Evolutionary conservation across 2,797 vertebrate species (phyloP), one percentile per base, ranked within the genome.

Genomic region (Tenualosa thibaudeaui): DNA sequence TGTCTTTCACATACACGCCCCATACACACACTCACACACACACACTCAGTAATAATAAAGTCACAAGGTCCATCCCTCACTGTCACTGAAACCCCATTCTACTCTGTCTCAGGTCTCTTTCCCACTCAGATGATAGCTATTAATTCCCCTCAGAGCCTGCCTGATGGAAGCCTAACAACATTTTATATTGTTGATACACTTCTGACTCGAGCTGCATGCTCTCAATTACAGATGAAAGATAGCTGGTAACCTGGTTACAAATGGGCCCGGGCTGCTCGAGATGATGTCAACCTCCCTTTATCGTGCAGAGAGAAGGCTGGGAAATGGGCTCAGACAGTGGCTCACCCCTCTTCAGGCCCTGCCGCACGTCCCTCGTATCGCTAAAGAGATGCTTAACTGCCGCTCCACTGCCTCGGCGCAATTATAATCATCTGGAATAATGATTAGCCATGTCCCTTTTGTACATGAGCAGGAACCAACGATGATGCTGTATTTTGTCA

Each of bases 151-250:
- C 92, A 91, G 90, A 95, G 90, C 86, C 90, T 86, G 92, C 91
- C 93, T 94, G 95, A 96, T 94, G 91, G 94, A 95, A 96, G 94
- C 91, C 91, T 95, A 95, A 95, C 87, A 93, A 88, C 91, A 93
- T 93, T 94, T 95, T 96, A 94, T 94, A 89, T 91, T 93, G 91
- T 89, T 95, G 93, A 95, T 94, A 95, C 95, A 94, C 90, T 96
- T 93, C 89, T 90, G 92, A 92, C 92, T 94, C 84, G 85, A 94
- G 92, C 93, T 93, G 83, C 91, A 91, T 94, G 91, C 91, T 94
- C 92, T 95, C 95, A 93, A 91, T 95, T 94, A 95, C 92, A 91
- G 92, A 92, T 91, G 94, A 92, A 86, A 92, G 92, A 94, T 94
- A 95, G 93, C 92, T 92, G 87, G 92, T 95, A 96, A 95, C 93